These are phyloP conservation scores for Gadus chalcogrammus DNA, from an alignment of 2,113 vertebrate species.

Conservation along the genomic window DNA sequence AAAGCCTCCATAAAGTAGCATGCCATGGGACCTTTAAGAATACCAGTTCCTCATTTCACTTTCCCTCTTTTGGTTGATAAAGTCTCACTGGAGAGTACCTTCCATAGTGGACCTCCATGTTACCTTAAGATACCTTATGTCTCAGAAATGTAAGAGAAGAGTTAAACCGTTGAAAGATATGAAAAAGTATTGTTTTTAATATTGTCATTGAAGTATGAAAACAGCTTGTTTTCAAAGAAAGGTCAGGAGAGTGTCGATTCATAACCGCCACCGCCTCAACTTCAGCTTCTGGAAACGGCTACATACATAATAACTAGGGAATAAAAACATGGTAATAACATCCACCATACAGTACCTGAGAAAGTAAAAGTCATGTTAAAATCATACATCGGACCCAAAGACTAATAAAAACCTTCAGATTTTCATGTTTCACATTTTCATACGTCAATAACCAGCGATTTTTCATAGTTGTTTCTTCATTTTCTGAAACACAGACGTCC, in stretches of 20 bases:
- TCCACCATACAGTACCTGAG: conserved; percentile 67
- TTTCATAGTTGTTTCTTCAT: no score
- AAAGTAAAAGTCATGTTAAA: conserved; percentile 50
- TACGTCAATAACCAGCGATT: no score
- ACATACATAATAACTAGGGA: conserved; percentile 31
- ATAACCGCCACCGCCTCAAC: no score
- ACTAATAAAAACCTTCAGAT: conserved; percentile 36
- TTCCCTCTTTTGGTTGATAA: no score
- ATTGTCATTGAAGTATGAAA: conserved; percentile 53
- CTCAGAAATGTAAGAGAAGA: neutral
- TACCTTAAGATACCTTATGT: no score
- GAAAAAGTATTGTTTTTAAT: conserved; percentile 57
- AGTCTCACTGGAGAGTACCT: no score
- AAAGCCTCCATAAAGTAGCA: no score
- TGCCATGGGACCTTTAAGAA: no score
- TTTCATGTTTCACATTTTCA: neutral
- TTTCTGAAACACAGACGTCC: neutral
- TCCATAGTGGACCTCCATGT: no score
- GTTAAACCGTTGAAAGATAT: conserved; percentile 2
- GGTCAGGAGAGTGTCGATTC: conserved; percentile 23
- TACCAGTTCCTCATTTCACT: no score
- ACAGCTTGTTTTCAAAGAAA: conserved; percentile 36
- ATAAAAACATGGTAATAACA: conserved; percentile 6
- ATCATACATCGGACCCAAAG: conserved; percentile 27
- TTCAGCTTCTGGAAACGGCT: no score